Evolutionary conservation across 2,113 vertebrate genomes (phyloP).

Genomic region (Trematocara macrostoma): DNA sequence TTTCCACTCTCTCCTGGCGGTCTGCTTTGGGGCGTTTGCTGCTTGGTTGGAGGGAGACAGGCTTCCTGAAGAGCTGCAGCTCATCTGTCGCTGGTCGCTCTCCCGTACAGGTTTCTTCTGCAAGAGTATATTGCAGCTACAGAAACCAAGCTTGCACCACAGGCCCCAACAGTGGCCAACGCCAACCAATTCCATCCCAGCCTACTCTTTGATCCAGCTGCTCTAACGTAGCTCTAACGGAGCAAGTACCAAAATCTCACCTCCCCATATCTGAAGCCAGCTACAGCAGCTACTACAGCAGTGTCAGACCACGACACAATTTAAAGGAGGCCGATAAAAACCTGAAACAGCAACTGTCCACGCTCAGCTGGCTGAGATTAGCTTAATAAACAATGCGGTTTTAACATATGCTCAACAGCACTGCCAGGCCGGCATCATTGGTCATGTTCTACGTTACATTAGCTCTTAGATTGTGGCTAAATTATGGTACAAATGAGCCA

Average conservation of each 20-base stretch:
- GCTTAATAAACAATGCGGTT: not conserved
- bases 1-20: constrained; percentile 94
- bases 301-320: not conserved
- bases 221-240: not conserved
- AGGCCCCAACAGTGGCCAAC: constrained; percentile 28
- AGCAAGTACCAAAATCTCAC: not conserved
- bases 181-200: not conserved
- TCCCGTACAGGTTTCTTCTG: constrained; percentile 96
- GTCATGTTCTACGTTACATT: not conserved
- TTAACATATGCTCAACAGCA: constrained; percentile 2
- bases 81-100: constrained; percentile 91
- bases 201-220: not conserved
- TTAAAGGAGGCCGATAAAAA: not conserved
- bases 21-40: constrained; percentile 69
- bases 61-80: constrained; percentile 90
- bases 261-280: not conserved
- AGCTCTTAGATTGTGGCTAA: not conserved
- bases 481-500: not conserved
- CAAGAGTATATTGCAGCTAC: constrained; percentile 94
- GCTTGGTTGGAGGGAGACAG: constrained; percentile 84
- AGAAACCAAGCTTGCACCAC: constrained; percentile 75
- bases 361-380: not conserved
- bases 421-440: not conserved
- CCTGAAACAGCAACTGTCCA: not conserved
- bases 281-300: not conserved